These are phyloP conservation scores for Diloba caeruleocephala DNA, from an alignment of 2,888 invertebrate species.

Conservation along the genomic window DNA sequence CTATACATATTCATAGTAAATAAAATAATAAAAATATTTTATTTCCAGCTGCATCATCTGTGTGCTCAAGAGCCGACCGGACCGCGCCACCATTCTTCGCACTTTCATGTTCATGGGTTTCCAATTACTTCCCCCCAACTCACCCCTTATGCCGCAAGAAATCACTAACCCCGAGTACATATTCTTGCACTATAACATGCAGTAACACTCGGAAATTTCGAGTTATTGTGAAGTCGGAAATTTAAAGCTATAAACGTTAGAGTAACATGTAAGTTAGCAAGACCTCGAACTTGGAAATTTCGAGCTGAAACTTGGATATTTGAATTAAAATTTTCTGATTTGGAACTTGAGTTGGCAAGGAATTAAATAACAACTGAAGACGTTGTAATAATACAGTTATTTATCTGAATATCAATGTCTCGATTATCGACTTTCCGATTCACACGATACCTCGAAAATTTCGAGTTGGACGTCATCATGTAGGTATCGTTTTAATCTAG, in stretches of 20 bases:
- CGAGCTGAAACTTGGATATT: conserved; percentile 20
- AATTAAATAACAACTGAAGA: conserved; percentile 18
- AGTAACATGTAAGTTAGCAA: conserved; percentile 25
- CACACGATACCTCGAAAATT: conserved; percentile 40
- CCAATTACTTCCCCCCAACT: conserved; percentile 94
- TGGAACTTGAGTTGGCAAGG: background rate
- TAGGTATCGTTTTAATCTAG: conserved; percentile 55
- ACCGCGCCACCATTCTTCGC: conserved; percentile 96
- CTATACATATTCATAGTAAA: too few species aligned
- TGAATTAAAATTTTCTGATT: background rate
- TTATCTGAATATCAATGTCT: conserved; percentile 12
- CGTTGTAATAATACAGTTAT: conserved; percentile 22
- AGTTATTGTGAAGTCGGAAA: conserved; percentile 44
- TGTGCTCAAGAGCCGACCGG: conserved; percentile 94
- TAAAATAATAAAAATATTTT: background rate
- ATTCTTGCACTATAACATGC: conserved; percentile 85
- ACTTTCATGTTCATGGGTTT: conserved; percentile 99
- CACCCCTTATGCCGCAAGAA: conserved; percentile 84
- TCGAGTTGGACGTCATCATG: conserved; percentile 37
- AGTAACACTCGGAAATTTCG: conserved; percentile 63
- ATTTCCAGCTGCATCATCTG: conserved; percentile 89
- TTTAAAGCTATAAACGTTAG: conserved; percentile 21
- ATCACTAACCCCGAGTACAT: conserved; percentile 90
- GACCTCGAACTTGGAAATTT: conserved; percentile 39
- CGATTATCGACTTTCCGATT: conserved; percentile 31